Conservation (phyloP, 2,888 invertebrate species). For the Sphaerophoria rueppellii region DNA sequence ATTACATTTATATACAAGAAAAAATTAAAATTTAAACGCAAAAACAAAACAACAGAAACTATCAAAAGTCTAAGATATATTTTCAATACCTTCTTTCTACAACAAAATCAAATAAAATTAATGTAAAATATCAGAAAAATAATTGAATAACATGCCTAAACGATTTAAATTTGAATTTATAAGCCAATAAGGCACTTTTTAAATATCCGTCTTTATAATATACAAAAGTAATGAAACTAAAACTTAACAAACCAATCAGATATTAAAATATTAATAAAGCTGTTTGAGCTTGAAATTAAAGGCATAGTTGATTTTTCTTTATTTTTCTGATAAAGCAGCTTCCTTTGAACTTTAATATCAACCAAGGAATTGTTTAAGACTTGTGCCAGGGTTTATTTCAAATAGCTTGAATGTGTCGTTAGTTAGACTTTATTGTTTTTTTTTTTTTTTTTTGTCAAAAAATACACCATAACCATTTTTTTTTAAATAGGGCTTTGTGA, state of each 20-base stretch:
- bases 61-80: slow-evolving; percentile 61
- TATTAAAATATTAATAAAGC: background rate
- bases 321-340: too few relatives aligned
- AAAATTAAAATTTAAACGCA: background rate
- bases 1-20: slow-evolving; percentile 57
- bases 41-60: slow-evolving; percentile 4
- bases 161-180: slow-evolving; percentile 75
- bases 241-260: slow-evolving; percentile 24
- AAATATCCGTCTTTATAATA: slow-evolving; percentile 75
- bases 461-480: slow-evolving; percentile 2
- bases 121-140: slow-evolving; percentile 68
- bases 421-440: slow-evolving; percentile 20
- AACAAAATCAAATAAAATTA: slow-evolving; percentile 38
- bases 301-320: too few relatives aligned
- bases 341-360: too few relatives aligned
- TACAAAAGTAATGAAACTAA: slow-evolving; percentile 44
- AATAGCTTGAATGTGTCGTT: slow-evolving; percentile 54
- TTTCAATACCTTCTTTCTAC: slow-evolving; percentile 71
- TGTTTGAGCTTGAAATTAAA: too few relatives aligned
- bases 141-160: slow-evolving; percentile 41
- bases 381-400: slow-evolving; percentile 64
- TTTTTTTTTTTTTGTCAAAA: slow-evolving; percentile 10
- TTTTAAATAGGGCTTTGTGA: slow-evolving; percentile 78
- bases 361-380: slow-evolving; percentile 40
- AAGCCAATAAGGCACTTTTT: slow-evolving; percentile 77